Percentiles rank a stretch among this genome's conserved stretches.
Evolutionary conservation across 2,113 vertebrate genomes (phyloP).

Genomic region (human (Homo sapiens)): GRCh38 chr3:177553501-177554000

Average conservation of each 20-base stretch:
- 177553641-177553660: not conserved
- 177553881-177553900: not conserved
- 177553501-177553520: slow-evolving; percentile 19
- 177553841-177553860: not conserved
- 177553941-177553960: not conserved
- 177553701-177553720: rapidly evolving
- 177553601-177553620: not conserved
- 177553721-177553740: no score
- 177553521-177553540: slow-evolving; percentile 33
- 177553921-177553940: not conserved
- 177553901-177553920: slow-evolving; percentile 11
- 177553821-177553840: not conserved
- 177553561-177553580: slow-evolving; percentile 26
- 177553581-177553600: not conserved
- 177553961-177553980: not conserved
- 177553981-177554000: not conserved
- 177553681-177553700: not conserved
- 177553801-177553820: not conserved
- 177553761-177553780: not conserved
- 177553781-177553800: not conserved
- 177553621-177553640: slow-evolving; percentile 33
- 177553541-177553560: not conserved
- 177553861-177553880: not conserved
- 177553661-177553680: slow-evolving; percentile 42
- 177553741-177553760: not conserved